phyloP scores from a whole-genome alignment of 2,888 invertebrate genomes.

The Agriopis leucophaearia region DNA sequence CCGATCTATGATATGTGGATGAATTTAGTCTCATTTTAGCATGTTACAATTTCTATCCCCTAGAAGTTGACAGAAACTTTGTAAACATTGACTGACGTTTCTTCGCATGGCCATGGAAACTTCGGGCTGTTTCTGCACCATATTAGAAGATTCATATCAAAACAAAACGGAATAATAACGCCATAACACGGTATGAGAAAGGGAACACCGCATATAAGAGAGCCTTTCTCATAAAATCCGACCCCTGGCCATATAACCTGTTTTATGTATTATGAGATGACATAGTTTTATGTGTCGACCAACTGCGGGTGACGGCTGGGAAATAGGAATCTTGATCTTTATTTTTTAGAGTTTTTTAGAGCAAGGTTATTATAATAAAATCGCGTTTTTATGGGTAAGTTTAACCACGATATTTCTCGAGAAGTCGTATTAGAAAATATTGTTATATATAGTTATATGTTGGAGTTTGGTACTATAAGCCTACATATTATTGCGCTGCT shows the following conservation, averaged over 20 bases:
- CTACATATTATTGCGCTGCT: too few species aligned
- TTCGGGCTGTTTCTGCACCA: neutral
- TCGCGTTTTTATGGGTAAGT: slow-evolving; percentile 2
- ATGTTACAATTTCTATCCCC: too few species aligned
- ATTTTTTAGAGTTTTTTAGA: slow-evolving; percentile 15
- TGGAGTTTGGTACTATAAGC: too few species aligned
- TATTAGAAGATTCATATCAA: slow-evolving; percentile 18
- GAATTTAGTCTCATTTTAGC: too few species aligned
- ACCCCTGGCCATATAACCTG: slow-evolving; percentile 34
- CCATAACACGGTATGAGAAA: slow-evolving; percentile 36
- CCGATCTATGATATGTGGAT: too few species aligned
- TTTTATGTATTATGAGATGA: slow-evolving; percentile 50
- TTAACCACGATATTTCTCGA: slow-evolving; percentile 1
- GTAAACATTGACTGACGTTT: neutral
- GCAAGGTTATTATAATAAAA: slow-evolving; percentile 15
- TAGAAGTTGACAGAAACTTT: too few species aligned
- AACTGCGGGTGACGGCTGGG: slow-evolving; percentile 38
- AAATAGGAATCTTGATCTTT: slow-evolving; percentile 22
- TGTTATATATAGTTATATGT: too few species aligned
- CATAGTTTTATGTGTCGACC: slow-evolving; percentile 51
- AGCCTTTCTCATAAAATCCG: slow-evolving; percentile 38
- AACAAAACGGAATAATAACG: slow-evolving; percentile 28
- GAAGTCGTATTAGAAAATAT: too few species aligned
- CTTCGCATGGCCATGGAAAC: too few species aligned
- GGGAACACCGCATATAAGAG: slow-evolving; percentile 42